Conservation (phyloP, 2,797 vertebrate genomes). For the Catostomus latipinnis region DNA sequence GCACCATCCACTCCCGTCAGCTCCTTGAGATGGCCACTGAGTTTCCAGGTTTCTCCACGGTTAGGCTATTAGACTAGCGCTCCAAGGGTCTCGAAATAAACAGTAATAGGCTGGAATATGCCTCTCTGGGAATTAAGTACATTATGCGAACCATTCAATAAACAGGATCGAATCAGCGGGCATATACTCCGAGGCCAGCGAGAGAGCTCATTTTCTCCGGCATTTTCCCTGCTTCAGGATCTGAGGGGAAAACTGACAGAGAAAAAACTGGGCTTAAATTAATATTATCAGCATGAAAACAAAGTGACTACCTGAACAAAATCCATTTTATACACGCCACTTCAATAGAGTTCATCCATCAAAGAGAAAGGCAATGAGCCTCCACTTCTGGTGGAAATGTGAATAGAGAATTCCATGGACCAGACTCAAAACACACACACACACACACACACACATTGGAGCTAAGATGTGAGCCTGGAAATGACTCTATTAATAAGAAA, state of each 20-base stretch:
- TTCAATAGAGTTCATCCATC: conserved; percentile 68
- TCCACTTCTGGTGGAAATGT: conserved; percentile 37
- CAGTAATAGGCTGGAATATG: conserved; percentile 62
- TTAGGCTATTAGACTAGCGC: conserved; percentile 34
- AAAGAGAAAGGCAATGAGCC: conserved; percentile 58
- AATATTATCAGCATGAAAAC: conserved; percentile 88
- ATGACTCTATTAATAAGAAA: conserved; percentile 32
- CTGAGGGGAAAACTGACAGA: conserved; percentile 71
- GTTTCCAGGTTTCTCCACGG: conserved; percentile 14
- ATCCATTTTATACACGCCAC: conserved; percentile 83
- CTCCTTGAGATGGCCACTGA: conserved; percentile 1
- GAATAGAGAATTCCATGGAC: conserved; percentile 27
- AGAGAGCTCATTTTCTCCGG: conserved; percentile 77
- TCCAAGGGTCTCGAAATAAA: conserved; percentile 60
- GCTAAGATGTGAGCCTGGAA: conserved; percentile 7
- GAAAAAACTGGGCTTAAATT: conserved; percentile 74
- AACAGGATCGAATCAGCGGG: conserved; percentile 81
- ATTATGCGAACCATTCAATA: conserved; percentile 76
- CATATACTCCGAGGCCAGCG: conserved; percentile 69
- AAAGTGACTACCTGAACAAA: conserved; percentile 88
- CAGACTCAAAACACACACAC: conserved; percentile 8
- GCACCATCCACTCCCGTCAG: conserved; percentile 1
- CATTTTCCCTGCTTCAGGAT: conserved; percentile 81
- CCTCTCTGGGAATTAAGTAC: conserved; percentile 74
- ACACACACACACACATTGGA: neutral